A percentile compares a stretch with the other conserved stretches of the same genome.
phyloP scores from a whole-genome alignment of 92 coral and sea anemone genomes.

The Siderastrea radians region DNA sequence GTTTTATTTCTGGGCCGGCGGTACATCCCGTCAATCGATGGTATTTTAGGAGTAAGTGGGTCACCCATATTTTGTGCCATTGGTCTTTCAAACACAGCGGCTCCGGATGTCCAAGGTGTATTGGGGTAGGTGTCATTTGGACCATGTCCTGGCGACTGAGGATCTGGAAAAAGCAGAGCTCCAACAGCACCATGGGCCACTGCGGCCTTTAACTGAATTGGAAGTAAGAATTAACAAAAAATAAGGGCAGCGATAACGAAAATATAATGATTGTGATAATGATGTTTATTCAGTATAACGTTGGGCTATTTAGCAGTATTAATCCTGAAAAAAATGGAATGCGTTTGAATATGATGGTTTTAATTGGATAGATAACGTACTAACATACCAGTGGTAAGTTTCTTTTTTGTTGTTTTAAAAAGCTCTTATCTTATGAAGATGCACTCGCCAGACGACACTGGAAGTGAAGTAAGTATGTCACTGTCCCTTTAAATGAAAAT shows the following conservation, averaged over 20 bases:
- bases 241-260: too few species aligned
- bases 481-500: too few species aligned
- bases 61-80: constrained; percentile 69
- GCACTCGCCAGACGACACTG: too few species aligned
- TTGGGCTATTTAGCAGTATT: background rate
- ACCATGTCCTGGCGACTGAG: constrained; percentile 32
- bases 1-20: constrained; percentile 68
- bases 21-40: constrained; percentile 88
- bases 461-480: too few species aligned
- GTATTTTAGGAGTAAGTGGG: constrained; percentile 85
- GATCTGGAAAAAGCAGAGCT: constrained; percentile 81
- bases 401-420: too few species aligned
- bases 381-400: too few species aligned
- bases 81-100: constrained; percentile 66
- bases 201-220: background rate
- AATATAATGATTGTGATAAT: too few species aligned
- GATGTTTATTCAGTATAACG: background rate
- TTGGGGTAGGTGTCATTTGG: constrained; percentile 78
- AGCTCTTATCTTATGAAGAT: too few species aligned
- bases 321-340: background rate
- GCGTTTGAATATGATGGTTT: background rate
- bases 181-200: constrained; percentile 69
- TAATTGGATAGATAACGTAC: too few species aligned
- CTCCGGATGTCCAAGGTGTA: constrained; percentile 78
- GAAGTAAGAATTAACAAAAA: background rate